Evolutionary conservation across 2,113 vertebrate genomes (phyloP), one percentile per base, ranked within the genome.

Genomic region (Prionailurus bengalensis): DNA sequence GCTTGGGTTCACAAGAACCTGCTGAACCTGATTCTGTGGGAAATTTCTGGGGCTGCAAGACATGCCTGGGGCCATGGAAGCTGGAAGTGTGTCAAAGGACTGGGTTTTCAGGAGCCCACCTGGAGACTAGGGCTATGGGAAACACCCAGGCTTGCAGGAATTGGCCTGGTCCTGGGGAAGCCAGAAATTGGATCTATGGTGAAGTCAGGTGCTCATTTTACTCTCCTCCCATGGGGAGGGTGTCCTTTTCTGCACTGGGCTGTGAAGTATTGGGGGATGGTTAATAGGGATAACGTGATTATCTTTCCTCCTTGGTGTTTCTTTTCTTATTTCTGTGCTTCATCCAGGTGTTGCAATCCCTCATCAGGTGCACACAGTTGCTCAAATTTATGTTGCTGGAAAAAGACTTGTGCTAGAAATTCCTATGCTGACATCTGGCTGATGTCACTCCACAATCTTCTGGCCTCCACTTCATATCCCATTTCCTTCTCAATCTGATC

Each of bases 291-390:
- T 70, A 39, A 82, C 29, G 23, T 80, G 36, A 80, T 15, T 80
- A 12, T 48, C 63, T 70, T 88, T 45, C 36, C 65, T 80, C 31
- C 74, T 88, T 33, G 36, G 25, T 48, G 51, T 80, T 14, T 55
- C 88, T 87, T 94, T 14, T 55, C 88, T 87, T 94, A 94, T 33
- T 87, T 58, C 36, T 80, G 39, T 87, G 48, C 23, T 88, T 87
- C 29, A 79, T 19, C 13, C 61, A 70, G 29, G 8, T 87, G 42
- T 68, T 42, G 3, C 66, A 68, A 68, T 86, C 82, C 25, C 27
- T 78, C 33, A 42, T 2, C n/a, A 53, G 42, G 82, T 81, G 17
- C 10, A 66, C 15, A 70, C 12, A 81, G 45, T 39, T 58, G 39
- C 17, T 92, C 65, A 92, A 82, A 61, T 45, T 83, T 29, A 73